Conservation (phyloP, 2,888 invertebrate genomes). For the Nasonia oneida region DNA sequence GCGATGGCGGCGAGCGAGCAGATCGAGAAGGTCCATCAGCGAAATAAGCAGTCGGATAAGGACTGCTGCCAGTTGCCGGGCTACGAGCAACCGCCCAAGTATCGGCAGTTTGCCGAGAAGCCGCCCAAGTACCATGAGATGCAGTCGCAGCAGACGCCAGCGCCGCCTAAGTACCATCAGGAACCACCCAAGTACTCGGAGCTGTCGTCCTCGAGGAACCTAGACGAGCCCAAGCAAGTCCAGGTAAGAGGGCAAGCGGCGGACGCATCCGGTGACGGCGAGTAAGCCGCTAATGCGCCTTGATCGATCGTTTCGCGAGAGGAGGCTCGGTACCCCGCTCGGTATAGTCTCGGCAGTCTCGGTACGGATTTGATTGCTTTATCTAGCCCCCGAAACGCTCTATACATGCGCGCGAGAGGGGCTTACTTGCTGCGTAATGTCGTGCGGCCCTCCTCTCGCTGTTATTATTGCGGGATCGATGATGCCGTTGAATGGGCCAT, state of each 20-base stretch:
- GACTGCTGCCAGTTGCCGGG: conserved; percentile 21
- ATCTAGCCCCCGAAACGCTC: not conserved
- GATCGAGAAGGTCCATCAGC: conserved; percentile 56
- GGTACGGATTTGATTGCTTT: conserved; percentile 30
- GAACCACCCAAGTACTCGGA: conserved; percentile 75
- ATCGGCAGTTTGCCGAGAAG: conserved; percentile 72
- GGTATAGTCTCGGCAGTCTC: not conserved
- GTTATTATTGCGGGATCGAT: not conserved
- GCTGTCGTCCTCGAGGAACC: conserved; percentile 67
- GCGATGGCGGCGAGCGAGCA: conserved; percentile 63
- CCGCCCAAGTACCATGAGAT: conserved; percentile 75
- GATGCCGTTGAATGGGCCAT: too few species aligned
- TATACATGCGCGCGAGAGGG: not conserved
- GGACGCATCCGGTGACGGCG: not conserved
- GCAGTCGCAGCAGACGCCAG: conserved; percentile 69
- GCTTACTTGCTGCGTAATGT: not conserved
- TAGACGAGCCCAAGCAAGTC: conserved; percentile 71
- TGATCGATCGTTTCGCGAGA: conserved; percentile 36
- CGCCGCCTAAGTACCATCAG: conserved; percentile 71
- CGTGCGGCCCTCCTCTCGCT: not conserved
- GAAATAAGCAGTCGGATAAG: not conserved
- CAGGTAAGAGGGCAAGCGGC: conserved; percentile 67
- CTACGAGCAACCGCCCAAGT: conserved; percentile 63
- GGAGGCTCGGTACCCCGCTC: not conserved
- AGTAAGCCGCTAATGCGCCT: conserved; percentile 26